Evolutionary conservation across 2,888 invertebrate genomes (phyloP), one percentile per base, ranked within the genome.

Genomic region (Trissoscelio sp.): DNA sequence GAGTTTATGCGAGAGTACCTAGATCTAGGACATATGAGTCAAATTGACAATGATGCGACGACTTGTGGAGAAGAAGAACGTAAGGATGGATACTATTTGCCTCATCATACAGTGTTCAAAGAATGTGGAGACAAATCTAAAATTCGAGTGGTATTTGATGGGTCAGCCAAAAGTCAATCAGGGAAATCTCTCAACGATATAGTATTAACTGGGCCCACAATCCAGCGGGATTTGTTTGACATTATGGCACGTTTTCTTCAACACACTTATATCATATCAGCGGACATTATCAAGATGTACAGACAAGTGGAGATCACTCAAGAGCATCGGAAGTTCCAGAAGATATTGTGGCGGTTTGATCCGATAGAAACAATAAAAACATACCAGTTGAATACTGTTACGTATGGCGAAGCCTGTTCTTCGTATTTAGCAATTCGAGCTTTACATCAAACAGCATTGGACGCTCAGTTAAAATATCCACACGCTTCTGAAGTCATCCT

Each of bases 281-380:
- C 86, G 0, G 88, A 89, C 46, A 83, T 89, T 11, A 79, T 53
- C 0, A 87, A 88, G 64, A 89, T 88, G 86, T 89, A 86, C 44
- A 79, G 86, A 0, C 82, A 84, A 64, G 28, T 85, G 0, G 5
- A 3, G 7, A 3, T 42, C 6, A 28, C 88, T 88, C 87, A 55
- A 86, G 11, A 37, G 9, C 37, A 37, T 37, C 37, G 37, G 9
- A 37, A 37, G 9, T 37, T 37, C 2, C 7, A 37, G 9, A 37
- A 4, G 9, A 37, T 37, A 9, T 2, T 37, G 37, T 37, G n/a
- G 37, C 3, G 37, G n/a, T 57, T 62, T 0, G 34, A 66, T 3
- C 42, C 81, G 7, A 11, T 58, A 4, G 64, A 73, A 31, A 51
- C 70, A 0, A 42, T 82, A 11, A 37, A 67, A 16, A 51, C 48